Evolutionary conservation across 2,113 vertebrate genomes (phyloP).

Genomic region (Halichoerus grypus): DNA sequence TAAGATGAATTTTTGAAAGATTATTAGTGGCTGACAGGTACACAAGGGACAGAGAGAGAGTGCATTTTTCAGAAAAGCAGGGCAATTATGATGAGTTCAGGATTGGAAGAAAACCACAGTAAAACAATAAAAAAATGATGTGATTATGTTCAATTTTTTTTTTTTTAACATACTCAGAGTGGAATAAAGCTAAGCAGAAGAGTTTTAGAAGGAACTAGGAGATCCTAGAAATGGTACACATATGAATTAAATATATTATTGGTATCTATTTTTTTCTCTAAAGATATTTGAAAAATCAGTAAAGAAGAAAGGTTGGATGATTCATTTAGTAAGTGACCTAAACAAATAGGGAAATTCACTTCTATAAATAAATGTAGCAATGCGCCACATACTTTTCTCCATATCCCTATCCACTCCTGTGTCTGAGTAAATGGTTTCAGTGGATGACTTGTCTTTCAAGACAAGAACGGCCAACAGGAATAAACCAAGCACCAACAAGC

Average conservation of each 20-base stretch:
- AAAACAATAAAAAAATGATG: background rate
- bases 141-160: background rate
- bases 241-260: background rate
- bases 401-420: background rate
- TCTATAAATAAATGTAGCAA: background rate
- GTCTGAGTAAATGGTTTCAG: background rate
- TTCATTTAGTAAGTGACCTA: background rate
- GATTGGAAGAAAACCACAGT: background rate
- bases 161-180: background rate
- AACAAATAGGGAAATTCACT: background rate
- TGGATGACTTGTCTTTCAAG: background rate
- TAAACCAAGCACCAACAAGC: background rate
- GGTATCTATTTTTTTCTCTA: background rate
- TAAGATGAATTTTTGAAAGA: conserved; percentile 31
- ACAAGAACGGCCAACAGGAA: background rate
- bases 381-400: background rate
- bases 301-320: background rate
- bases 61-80: background rate
- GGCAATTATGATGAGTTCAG: background rate
- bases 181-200: background rate
- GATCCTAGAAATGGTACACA: background rate
- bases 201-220: background rate
- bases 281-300: background rate
- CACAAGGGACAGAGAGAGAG: background rate
- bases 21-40: background rate